Base-by-base conservation (phyloP, 1,140 invertebrate species). In the Neodiprion virginianus region DNA sequence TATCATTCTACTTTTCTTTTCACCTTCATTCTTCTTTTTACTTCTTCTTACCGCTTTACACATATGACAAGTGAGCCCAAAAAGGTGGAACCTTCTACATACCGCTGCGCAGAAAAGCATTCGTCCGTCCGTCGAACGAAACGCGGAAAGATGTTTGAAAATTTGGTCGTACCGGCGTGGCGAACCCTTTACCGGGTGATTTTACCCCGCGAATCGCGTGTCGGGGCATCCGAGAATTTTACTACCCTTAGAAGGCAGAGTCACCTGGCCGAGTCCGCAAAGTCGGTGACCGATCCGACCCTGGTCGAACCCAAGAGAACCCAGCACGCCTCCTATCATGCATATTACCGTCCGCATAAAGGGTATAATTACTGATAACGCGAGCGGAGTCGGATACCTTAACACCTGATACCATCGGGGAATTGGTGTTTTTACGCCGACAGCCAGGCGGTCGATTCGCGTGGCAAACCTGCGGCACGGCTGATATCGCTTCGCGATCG, bases 351-450 rank as follows among this genome's bases (percentile, higher is more conserved):
- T 78, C 77, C 80, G 28, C 5, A 72, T 75, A 77, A 82, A 78
- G 75, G 71, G 76, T 77, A 71, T 80, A 83, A 83, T 83, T 81
- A 82, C 73, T 76, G 79, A 79, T 81, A 82, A 80, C 78, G 72
- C 73, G 69, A 74, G 75, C 77, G 74, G 76, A 81, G 76, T 71
- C 73, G 75, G 78, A 82, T 79, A 76, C 69, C 77, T 71, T 72
- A 75, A 74, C 70, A 73, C 70, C 75, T 76, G 70, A 73, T 76
- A 49, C 69, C 75, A 73, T 76, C 71, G 49, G 12, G 47, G 48
- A 66, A 61, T 70, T 71, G 65, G 72, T 72, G 71, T 75, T 72
- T 72, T 74, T 75, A 61, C 28, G 48, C 69, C 50, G 67, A 71
- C 65, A 48, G 8, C 65, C 67, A 10, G 47, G 14, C 28, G 28